Evolutionary conservation across 2,113 vertebrate genomes (phyloP), one percentile per base, ranked within the genome.

Genomic region (Nothocercus julius): DNA sequence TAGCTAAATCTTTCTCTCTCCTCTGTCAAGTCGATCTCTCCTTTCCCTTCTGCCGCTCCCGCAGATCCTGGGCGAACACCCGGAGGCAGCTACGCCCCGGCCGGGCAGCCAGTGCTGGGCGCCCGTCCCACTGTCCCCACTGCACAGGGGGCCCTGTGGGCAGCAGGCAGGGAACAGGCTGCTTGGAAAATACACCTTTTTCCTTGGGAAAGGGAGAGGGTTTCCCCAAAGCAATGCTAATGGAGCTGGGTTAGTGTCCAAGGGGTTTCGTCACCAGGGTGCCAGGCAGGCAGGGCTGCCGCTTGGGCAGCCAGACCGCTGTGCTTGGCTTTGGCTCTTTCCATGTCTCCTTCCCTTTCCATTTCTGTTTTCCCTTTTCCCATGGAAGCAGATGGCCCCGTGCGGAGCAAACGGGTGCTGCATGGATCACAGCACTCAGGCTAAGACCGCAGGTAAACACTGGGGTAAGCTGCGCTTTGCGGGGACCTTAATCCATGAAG

Each of bases 361-460:
- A 19, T 70, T 70, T 36, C 36, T 51, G 85, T 69, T 84, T 73
- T 72, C 40, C 42, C 66, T 11, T 3, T 34, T 24, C 69, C 53
- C 1, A 9, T 40, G 66, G 34, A 24, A 82, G 85, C 91, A 96
- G 88, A 61, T 86, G 91, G 88, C 24, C 64, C 1, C 25, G 1
- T 5, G 13, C 49, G 5, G 47, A 62, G 82, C 87, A 66, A 28
- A 84, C 45, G 12, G 5, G n/a, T 6, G 34, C 38, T 7, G 62
- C 47, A 0, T 36, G 9, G 72, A 53, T 49, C 13, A 1, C 7
- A 13, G 47, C 28, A 11, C 83, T 88, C 32, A 1, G 9, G 72
- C 56, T 95, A 87, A 95, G 89, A 64, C 56, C 66, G 11, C 85
- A 51, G n/a, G 90, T 27, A 80, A 80, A 90, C 53, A 77, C 16